Conservation (phyloP, 2,888 invertebrate genomes). For the Scaptomyza caliginosa region DNA sequence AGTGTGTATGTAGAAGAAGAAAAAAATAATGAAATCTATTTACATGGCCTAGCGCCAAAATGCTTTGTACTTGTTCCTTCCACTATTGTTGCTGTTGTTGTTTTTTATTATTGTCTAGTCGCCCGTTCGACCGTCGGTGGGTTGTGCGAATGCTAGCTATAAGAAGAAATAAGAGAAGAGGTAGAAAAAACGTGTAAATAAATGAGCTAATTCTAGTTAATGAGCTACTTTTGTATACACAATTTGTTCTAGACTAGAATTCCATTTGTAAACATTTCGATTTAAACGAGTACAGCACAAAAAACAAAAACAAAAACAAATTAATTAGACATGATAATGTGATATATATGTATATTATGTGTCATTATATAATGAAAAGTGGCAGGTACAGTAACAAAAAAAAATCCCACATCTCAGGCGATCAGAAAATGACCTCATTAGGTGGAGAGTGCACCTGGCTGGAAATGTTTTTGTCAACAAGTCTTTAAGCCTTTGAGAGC, state of each 20-base stretch:
- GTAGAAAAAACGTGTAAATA: constrained; percentile 23
- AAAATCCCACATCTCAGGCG: neutral
- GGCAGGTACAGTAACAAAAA: neutral
- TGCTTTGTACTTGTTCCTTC: constrained; percentile 37
- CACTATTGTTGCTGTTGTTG: constrained; percentile 10
- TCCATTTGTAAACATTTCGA: neutral
- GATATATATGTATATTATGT: neutral
- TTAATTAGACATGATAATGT: neutral
- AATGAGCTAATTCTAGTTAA: constrained; percentile 44
- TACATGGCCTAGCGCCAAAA: constrained; percentile 71
- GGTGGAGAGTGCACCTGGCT: neutral
- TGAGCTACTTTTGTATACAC: constrained; percentile 9
- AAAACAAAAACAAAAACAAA: neutral
- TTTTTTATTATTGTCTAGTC: constrained; percentile 20
- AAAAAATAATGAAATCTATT: constrained; percentile 44
- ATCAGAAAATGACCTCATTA: neutral
- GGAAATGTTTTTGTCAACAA: neutral
- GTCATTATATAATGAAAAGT: neutral
- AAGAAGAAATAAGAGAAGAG: neutral
- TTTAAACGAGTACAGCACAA: neutral
- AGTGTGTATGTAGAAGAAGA: constrained; percentile 5
- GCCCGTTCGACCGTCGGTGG: constrained; percentile 47
- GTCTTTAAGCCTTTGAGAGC: neutral
- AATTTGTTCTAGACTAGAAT: neutral
- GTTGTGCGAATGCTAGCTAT: constrained; percentile 25